Evolutionary conservation across 2,888 invertebrate genomes (phyloP).

Genomic region (Xanthorhoe spadicearia): DNA sequence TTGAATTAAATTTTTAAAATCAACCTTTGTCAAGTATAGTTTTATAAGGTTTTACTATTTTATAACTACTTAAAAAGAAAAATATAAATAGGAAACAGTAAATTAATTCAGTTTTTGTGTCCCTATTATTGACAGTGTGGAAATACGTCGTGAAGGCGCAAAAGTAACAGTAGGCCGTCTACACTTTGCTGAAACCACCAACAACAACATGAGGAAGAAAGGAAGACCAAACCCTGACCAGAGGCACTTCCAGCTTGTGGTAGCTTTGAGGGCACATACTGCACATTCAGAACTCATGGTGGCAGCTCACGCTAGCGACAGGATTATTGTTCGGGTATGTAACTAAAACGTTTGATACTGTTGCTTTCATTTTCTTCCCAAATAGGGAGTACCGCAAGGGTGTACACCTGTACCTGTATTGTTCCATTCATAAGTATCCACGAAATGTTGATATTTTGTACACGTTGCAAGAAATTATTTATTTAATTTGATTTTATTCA

Average conservation of each 20-base stretch:
- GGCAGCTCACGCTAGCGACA: slow-evolving; percentile 95
- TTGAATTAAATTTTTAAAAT: no score
- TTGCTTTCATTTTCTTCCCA: neutral
- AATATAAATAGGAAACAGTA: no score
- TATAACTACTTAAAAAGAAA: no score
- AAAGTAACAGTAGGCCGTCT: slow-evolving; percentile 98
- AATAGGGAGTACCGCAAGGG: slow-evolving; percentile 11
- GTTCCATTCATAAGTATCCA: neutral
- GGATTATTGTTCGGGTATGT: slow-evolving; percentile 97
- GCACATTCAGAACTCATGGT: slow-evolving; percentile 91
- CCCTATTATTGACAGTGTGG: slow-evolving; percentile 85
- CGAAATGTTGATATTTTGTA: neutral
- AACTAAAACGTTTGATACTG: slow-evolving; percentile 5
- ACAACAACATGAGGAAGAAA: slow-evolving; percentile 99
- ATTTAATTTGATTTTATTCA: neutral
- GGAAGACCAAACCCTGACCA: slow-evolving; percentile 99
- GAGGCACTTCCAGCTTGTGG: slow-evolving; percentile 97
- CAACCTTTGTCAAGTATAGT: no score
- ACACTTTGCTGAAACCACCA: slow-evolving; percentile 99
- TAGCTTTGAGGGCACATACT: slow-evolving; percentile 95
- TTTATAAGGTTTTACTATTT: no score
- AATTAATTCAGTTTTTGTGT: no score
- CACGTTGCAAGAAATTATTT: neutral
- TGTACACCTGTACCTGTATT: neutral
- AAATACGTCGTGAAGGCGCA: slow-evolving; percentile 93